phyloP scores from a whole-genome alignment of 1,140 invertebrate species.

The Tetragnatha versicolor region DNA sequence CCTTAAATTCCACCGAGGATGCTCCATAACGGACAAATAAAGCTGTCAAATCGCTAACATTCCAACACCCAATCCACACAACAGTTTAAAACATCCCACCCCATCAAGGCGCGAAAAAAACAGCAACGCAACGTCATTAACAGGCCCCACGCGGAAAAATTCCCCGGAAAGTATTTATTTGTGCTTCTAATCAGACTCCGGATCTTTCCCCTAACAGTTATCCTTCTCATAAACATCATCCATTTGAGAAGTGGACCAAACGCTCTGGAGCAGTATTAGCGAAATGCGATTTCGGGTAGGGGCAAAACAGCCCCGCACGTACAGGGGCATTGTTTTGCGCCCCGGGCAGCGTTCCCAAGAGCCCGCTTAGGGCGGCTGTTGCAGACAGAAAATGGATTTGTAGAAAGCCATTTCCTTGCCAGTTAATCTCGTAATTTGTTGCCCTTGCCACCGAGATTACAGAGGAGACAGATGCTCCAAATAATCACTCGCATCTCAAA shows the following conservation, averaged over 20 bases:
- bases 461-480: conserved; percentile 36
- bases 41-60: too few relatives aligned
- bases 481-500: conserved; percentile 21
- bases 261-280: conserved; percentile 40
- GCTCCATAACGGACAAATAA: too few relatives aligned
- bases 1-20: too few relatives aligned
- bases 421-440: conserved; percentile 55
- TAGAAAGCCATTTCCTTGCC: conserved; percentile 51
- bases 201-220: too few relatives aligned
- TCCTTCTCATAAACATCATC: conserved; percentile 41
- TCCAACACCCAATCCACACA: too few relatives aligned
- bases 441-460: conserved; percentile 37
- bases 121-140: too few relatives aligned
- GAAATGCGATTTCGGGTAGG: conserved; percentile 51
- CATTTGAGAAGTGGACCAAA: conserved; percentile 17
- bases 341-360: conserved; percentile 16
- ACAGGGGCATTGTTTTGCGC: conserved; percentile 34
- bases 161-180: too few relatives aligned
- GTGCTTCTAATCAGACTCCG: too few relatives aligned
- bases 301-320: conserved; percentile 32
- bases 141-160: too few relatives aligned
- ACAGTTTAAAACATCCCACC: too few relatives aligned
- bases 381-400: conserved; percentile 50
- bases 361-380: conserved; percentile 40
- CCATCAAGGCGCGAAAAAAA: too few relatives aligned